Evolutionary conservation across 2,113 vertebrate species (phyloP).

Genomic region (Peromyscus maniculatus): DNA sequence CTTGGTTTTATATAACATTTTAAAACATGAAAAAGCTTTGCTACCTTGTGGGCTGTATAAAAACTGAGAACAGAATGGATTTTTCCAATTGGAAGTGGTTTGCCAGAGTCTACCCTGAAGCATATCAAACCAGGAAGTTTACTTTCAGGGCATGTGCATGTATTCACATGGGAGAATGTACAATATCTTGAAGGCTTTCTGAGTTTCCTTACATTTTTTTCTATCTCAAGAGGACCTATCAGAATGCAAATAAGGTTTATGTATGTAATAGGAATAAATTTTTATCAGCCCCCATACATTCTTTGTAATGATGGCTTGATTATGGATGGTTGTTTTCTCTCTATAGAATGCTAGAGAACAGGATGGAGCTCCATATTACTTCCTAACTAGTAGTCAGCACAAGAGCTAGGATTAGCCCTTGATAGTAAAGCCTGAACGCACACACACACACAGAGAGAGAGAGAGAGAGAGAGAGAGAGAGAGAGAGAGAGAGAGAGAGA

Average conservation of each 20-base stretch:
- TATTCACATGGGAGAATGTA: neutral
- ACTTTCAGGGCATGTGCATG: neutral
- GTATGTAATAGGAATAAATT: neutral
- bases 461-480: too few species aligned
- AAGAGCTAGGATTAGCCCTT: fast-evolving
- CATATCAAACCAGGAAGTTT: neutral
- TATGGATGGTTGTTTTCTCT: neutral
- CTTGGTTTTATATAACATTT: slow-evolving; percentile 16
- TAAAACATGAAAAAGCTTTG: neutral
- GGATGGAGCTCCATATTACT: neutral
- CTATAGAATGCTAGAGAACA: neutral
- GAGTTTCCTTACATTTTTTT: neutral
- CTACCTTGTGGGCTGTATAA: neutral
- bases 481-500: too few species aligned
- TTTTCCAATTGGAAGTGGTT: neutral
- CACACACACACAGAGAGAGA: too few species aligned
- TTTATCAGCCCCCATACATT: neutral
- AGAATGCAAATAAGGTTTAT: neutral
- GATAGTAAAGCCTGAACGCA: neutral
- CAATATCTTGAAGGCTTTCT: neutral
- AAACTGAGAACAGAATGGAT: neutral
- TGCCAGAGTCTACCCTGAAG: neutral
- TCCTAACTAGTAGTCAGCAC: neutral
- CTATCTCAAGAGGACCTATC: neutral
- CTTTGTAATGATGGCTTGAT: neutral